phyloP scores from a whole-genome alignment of 1,140 invertebrate genomes.

The Mylabris phalerata region DNA sequence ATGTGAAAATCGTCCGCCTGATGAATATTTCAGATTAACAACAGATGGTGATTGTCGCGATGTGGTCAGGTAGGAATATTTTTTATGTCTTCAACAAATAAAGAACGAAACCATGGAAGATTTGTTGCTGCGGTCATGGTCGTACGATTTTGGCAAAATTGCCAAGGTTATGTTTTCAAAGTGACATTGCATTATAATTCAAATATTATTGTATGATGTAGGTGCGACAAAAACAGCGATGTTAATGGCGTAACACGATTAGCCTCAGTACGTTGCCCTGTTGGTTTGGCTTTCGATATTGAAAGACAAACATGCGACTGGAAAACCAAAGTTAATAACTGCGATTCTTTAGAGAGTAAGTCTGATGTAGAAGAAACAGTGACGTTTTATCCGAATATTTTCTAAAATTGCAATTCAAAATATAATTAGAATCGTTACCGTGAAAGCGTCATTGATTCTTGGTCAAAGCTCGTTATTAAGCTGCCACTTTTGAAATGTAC shows the following conservation, averaged over 20 bases:
- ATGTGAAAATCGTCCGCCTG: conserved; percentile 75
- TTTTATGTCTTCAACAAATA: too few relatives aligned
- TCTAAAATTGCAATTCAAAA: neutral
- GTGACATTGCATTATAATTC: too few relatives aligned
- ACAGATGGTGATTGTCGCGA: conserved; percentile 83
- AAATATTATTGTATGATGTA: conserved; percentile 41
- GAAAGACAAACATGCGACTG: conserved; percentile 92
- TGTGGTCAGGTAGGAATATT: conserved; percentile 70
- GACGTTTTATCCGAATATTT: conserved; percentile 14
- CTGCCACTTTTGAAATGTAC: conserved; percentile 35
- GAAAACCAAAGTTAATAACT: conserved; percentile 93
- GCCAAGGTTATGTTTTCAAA: too few relatives aligned
- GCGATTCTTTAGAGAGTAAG: conserved; percentile 89
- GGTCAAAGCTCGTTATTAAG: conserved; percentile 33
- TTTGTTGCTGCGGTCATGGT: too few relatives aligned
- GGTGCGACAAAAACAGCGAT: conserved; percentile 84
- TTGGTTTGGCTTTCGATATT: conserved; percentile 89
- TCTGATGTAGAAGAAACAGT: conserved; percentile 43
- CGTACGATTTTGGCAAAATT: too few relatives aligned
- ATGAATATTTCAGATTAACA: conserved; percentile 83
- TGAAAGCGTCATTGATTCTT: conserved; percentile 38
- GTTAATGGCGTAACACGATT: conserved; percentile 76
- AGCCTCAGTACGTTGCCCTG: conserved; percentile 80
- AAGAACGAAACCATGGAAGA: too few relatives aligned
- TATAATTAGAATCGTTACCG: neutral